These are phyloP conservation scores for Myopa tessellatipennis DNA, from an alignment of 2,888 invertebrate genomes.

Conservation along the genomic window DNA sequence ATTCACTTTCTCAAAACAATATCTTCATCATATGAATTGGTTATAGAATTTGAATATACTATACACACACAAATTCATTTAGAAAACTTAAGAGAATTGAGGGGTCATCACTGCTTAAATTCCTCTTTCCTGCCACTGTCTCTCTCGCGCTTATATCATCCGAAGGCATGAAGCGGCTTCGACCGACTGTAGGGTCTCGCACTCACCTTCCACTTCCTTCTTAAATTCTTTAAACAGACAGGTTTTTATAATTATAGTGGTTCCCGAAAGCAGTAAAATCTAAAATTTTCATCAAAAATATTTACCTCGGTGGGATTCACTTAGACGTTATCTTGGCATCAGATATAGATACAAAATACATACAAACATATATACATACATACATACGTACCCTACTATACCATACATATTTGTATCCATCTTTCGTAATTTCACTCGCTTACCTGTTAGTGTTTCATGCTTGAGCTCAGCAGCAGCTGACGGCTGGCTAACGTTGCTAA, in stretches of 20 bases:
- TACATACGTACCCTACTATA: neutral
- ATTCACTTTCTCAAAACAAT: too few relatives aligned
- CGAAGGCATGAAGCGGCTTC: neutral
- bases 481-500: slow-evolving; percentile 19
- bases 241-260: slow-evolving; percentile 36
- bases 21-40: too few relatives aligned
- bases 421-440: slow-evolving; percentile 33
- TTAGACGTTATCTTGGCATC: slow-evolving; percentile 31
- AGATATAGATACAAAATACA: slow-evolving; percentile 7
- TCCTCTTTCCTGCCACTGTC: neutral
- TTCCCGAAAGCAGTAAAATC: slow-evolving; percentile 36
- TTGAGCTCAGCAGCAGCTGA: slow-evolving; percentile 23
- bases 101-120: neutral
- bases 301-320: slow-evolving; percentile 21
- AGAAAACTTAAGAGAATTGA: too few relatives aligned
- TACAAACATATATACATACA: neutral
- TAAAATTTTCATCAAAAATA: slow-evolving; percentile 34
- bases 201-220: slow-evolving; percentile 26
- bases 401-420: slow-evolving; percentile 11
- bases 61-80: too few relatives aligned
- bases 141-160: neutral
- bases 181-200: slow-evolving; percentile 14
- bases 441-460: slow-evolving; percentile 23
- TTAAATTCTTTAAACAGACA: slow-evolving; percentile 19
- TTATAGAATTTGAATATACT: too few relatives aligned